phyloP scores from a whole-genome alignment of 1,140 invertebrate genomes.

The Anastatus disparis region DNA sequence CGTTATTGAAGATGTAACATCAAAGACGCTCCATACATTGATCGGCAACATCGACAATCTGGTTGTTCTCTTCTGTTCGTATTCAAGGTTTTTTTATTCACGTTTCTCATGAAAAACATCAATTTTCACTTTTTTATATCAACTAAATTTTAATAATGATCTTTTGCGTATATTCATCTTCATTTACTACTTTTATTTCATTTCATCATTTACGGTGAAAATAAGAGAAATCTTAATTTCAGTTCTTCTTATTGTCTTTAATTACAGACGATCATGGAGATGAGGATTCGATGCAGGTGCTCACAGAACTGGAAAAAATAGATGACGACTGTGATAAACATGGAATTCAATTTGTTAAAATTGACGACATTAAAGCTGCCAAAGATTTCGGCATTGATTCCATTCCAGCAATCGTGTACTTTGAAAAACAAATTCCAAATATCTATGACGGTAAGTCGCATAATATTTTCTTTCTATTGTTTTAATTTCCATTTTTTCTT shows the following conservation, averaged over 20 bases:
- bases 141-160: too few relatives aligned
- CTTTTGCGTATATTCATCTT: background rate
- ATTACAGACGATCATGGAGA: conserved; percentile 82
- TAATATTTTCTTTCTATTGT: too few relatives aligned
- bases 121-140: too few relatives aligned
- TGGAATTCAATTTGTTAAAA: conserved; percentile 94
- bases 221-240: too few relatives aligned
- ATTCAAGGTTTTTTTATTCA: conserved; percentile 45
- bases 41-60: conserved; percentile 91
- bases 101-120: conserved; percentile 9
- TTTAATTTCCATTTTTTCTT: too few relatives aligned
- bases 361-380: conserved; percentile 85
- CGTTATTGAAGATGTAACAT: conserved; percentile 92
- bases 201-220: too few relatives aligned
- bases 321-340: conserved; percentile 92
- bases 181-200: background rate
- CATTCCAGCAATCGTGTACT: conserved; percentile 89
- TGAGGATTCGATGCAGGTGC: conserved; percentile 84
- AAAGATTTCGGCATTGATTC: conserved; percentile 88
- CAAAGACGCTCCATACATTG: conserved; percentile 86
- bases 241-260: background rate
- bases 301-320: conserved; percentile 89
- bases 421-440: conserved; percentile 92
- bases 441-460: conserved; percentile 82
- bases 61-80: conserved; percentile 93